Percentiles rank a stretch among this genome's conserved stretches.
These are phyloP conservation scores for Zootoca vivipara DNA, from an alignment of 2,113 vertebrate species.

Conservation along the genomic window DNA sequence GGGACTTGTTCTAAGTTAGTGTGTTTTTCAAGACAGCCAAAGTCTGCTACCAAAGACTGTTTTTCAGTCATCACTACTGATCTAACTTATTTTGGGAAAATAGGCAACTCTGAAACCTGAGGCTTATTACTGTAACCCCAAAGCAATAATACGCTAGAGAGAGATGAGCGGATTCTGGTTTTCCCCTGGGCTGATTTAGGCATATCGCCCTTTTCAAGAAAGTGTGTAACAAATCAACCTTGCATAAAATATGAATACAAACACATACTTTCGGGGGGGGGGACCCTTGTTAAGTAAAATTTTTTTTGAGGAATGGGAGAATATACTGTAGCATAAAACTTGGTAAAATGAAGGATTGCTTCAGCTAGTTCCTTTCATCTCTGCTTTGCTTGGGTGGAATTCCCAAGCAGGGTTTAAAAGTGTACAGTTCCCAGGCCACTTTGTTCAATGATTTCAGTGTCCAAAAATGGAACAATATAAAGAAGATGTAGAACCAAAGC, in stretches of 20 bases:
- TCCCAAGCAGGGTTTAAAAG: background rate
- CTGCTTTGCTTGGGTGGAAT: background rate
- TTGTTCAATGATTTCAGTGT: background rate
- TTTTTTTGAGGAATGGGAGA: background rate
- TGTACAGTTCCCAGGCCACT: background rate
- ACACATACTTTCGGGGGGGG: background rate
- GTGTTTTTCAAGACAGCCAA: background rate
- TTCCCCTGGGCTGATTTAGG: background rate
- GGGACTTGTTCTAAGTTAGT: background rate
- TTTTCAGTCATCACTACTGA: background rate
- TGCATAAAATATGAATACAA: constrained; percentile 7
- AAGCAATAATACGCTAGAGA: background rate
- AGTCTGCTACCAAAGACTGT: background rate
- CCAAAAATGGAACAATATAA: background rate
- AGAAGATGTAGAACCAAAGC: background rate
- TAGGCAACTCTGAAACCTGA: background rate
- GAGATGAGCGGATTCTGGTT: background rate
- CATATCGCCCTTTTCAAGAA: background rate
- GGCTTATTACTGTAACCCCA: background rate
- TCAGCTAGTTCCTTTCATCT: background rate
- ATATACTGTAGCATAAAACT: background rate
- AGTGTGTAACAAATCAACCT: background rate
- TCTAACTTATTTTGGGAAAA: background rate
- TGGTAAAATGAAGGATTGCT: background rate
- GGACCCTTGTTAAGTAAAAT: background rate